Conservation (phyloP, 2,113 vertebrate genomes). For the Atlantisia rogersi region DNA sequence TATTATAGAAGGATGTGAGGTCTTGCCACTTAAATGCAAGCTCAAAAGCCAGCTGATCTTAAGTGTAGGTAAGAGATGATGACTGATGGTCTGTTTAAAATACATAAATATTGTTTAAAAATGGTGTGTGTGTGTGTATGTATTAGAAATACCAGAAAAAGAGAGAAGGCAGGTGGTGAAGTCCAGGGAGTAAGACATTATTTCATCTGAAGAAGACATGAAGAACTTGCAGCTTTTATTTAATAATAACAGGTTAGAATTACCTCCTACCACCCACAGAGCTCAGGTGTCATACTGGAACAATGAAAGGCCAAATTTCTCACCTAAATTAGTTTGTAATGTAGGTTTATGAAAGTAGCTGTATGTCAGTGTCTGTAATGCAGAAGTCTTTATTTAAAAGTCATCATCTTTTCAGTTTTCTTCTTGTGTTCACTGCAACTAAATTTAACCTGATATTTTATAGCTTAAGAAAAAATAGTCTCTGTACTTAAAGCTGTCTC, state of each 20-base stretch:
- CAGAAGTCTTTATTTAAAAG: not conserved
- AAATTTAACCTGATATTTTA: accelerated
- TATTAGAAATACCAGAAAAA: not conserved
- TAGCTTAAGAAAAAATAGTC: not conserved
- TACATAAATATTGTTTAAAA: not conserved
- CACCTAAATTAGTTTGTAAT: not conserved
- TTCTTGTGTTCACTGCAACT: not conserved
- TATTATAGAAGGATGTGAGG: not conserved
- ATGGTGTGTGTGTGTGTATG: accelerated
- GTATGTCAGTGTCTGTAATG: not conserved
- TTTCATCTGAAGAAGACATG: not conserved
- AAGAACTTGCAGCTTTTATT: not conserved
- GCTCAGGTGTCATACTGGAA: not conserved
- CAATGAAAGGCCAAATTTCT: not conserved
- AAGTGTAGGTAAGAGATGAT: not conserved
- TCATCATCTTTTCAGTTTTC: not conserved
- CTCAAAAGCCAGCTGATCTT: not conserved
- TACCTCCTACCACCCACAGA: not conserved
- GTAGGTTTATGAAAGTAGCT: not conserved
- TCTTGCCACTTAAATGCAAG: not conserved
- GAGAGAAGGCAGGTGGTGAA: not conserved
- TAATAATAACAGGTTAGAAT: not conserved
- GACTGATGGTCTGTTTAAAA: not conserved
- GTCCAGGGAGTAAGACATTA: not conserved
- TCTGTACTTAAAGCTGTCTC: not conserved